Evolutionary conservation across 2,888 invertebrate genomes (phyloP), one percentile per base, ranked within the genome.

Genomic region (Agonopterix subpropinquella): DNA sequence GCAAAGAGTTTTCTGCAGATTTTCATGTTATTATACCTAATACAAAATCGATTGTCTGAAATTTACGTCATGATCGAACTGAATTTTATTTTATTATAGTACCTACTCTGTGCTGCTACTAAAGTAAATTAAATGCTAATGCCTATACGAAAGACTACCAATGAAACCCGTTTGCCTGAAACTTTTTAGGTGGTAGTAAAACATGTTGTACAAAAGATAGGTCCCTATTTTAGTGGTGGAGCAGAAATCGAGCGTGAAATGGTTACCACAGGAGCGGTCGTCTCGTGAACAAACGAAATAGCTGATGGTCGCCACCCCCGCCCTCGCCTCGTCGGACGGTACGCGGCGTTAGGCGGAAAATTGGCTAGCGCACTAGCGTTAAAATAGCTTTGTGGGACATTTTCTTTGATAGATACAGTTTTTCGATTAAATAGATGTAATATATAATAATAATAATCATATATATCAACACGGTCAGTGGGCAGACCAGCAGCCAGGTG

Each of bases 241-340:
- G 64, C 71, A 72, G 80, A 82, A 85, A 86, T 84, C 79, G 84
- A 84, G 75, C 84, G 83, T 84, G 81, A 84, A 86, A 84, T 85
- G 73, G 84, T 78, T 80, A 80, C 83, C 81, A 77, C 82, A 36
- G 13, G 37, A 41, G 67, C 78, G 76, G 76, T 81, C 80, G 80
- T 42, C 82, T 80, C 77, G 79, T 72, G 80, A 76, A 82, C 83
- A 79, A 81, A 83, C 81, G 76, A 73, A 79, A 80, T 80, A 70
- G 76, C 72, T 66, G 67, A 66, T 70, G 49, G 46, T 18, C 18
- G 18, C 49, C 44, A 41, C 46, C 46, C 48, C 10, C 15, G 15
- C 15, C 39, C 57, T 54, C 58, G 60, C 62, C 64, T 63, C 64
- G 67, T 61, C 65, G 62, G 41, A n/a, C 59, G 57, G 57, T 71